These are phyloP conservation scores for Ceyx melanurus DNA, from an alignment of 2,113 vertebrate species.

Conservation along the genomic window DNA sequence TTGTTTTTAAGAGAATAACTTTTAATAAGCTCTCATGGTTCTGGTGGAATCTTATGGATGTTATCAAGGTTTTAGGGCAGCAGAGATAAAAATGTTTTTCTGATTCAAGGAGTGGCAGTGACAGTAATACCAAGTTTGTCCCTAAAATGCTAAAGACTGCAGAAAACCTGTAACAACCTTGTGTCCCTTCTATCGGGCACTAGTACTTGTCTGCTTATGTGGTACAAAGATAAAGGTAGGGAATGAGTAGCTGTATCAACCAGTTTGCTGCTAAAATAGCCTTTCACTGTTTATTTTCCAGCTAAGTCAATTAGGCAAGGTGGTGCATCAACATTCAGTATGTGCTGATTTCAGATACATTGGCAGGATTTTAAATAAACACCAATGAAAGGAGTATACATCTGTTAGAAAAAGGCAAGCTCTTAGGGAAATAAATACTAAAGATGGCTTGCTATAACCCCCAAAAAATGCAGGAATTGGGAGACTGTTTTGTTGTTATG, in stretches of 20 bases:
- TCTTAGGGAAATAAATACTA: conserved; percentile 51
- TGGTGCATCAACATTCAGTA: conserved; percentile 34
- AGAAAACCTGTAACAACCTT: conserved; percentile 41
- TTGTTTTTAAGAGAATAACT: conserved; percentile 9
- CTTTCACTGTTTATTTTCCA: conserved; percentile 67
- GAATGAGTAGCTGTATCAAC: conserved; percentile 60
- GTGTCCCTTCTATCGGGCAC: background rate
- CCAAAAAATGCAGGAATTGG: conserved; percentile 12
- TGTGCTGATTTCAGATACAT: conserved; percentile 36
- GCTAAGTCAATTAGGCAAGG: conserved; percentile 65
- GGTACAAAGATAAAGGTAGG: conserved; percentile 65
- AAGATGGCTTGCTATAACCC: background rate
- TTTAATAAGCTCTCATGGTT: background rate
- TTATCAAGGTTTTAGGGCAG: background rate
- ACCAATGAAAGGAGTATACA: conserved; percentile 9
- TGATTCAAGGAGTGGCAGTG: background rate
- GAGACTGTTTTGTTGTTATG: background rate
- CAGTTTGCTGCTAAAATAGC: conserved; percentile 61
- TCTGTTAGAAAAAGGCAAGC: conserved; percentile 15
- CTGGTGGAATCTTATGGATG: background rate
- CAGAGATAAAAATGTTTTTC: background rate
- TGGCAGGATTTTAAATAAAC: conserved; percentile 49
- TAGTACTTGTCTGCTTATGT: conserved; percentile 36
- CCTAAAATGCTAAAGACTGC: background rate
- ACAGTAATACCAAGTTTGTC: background rate